Conservation (phyloP, 2,113 vertebrate genomes). For the Falco punctatus region DNA sequence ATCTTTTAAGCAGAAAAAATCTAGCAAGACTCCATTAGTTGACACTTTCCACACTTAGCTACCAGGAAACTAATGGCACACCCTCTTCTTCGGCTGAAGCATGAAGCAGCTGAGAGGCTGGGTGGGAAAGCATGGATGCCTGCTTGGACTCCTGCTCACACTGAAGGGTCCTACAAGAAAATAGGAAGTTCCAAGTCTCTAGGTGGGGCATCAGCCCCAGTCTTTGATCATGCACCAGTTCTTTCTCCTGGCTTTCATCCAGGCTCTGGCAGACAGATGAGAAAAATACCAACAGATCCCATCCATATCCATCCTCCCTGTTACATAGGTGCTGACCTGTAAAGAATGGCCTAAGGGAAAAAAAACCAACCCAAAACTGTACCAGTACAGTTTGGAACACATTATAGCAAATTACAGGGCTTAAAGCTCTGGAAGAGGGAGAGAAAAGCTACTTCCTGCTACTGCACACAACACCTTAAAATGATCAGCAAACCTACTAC, state of each 20-base stretch:
- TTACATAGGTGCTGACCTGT: not conserved
- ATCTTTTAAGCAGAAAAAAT: not conserved
- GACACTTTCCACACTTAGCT: not conserved
- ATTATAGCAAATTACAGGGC: not conserved
- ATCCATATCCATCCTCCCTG: not conserved
- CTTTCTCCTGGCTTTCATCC: not conserved
- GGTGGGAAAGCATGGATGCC: fast-evolving
- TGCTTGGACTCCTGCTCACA: not conserved
- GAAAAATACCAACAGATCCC: not conserved
- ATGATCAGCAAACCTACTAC: not conserved
- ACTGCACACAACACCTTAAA: not conserved
- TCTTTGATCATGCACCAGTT: not conserved
- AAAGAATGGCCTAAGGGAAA: not conserved
- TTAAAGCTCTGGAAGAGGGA: not conserved
- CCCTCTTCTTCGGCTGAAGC: not conserved
- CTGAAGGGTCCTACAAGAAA: not conserved
- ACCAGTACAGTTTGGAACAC: not conserved
- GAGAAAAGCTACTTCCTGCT: not conserved
- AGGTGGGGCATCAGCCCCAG: not conserved
- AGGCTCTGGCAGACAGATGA: not conserved
- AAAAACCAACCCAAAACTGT: not conserved
- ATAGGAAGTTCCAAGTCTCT: not conserved
- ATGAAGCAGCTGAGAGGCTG: not conserved
- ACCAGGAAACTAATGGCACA: not conserved
- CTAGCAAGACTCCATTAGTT: not conserved